These are phyloP conservation scores for Drosophila guanche DNA, from an alignment of 1,140 invertebrate species.

Conservation along the genomic window DNA sequence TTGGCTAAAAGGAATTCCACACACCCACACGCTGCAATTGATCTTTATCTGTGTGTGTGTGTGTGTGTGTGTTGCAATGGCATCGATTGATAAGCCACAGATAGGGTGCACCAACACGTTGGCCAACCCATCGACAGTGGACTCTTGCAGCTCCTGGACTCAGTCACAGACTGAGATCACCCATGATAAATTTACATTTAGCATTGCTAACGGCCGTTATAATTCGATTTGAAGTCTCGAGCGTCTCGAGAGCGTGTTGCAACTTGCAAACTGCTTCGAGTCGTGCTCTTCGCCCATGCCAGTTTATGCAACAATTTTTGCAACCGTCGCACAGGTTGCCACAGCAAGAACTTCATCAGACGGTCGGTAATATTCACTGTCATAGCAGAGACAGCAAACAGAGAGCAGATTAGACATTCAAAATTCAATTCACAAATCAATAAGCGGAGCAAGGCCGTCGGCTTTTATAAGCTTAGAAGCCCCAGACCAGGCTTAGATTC, in stretches of 20 bases:
- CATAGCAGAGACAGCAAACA: constrained; percentile 1
- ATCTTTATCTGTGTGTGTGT: too few relatives aligned
- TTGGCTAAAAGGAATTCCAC: too few relatives aligned
- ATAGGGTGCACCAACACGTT: constrained; percentile 24
- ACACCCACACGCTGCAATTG: too few relatives aligned
- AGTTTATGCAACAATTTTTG: too few relatives aligned
- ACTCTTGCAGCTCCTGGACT: constrained; percentile 13
- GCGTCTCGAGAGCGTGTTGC: too few relatives aligned
- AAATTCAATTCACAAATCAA: constrained; percentile 42
- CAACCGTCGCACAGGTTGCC: too few relatives aligned
- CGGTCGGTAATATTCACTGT: constrained; percentile 19
- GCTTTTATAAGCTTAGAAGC: constrained; percentile 50
- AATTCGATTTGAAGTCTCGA: too few relatives aligned
- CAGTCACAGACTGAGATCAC: constrained; percentile 1
- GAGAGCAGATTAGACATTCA: constrained; percentile 6
- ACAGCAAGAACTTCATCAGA: too few relatives aligned
- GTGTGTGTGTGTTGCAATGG: constrained; percentile 3
- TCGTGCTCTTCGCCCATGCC: too few relatives aligned
- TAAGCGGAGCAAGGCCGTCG: constrained; percentile 72
- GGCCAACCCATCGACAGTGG: constrained; percentile 18
- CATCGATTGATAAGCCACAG: constrained; percentile 6
- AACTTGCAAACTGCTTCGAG: too few relatives aligned
- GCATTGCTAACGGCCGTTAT: too few relatives aligned
- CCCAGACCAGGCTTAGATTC: constrained; percentile 32
- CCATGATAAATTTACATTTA: too few relatives aligned